These are phyloP conservation scores for Helicoverpa armigera DNA, from an alignment of 1,140 invertebrate species.

Conservation along the genomic window DNA sequence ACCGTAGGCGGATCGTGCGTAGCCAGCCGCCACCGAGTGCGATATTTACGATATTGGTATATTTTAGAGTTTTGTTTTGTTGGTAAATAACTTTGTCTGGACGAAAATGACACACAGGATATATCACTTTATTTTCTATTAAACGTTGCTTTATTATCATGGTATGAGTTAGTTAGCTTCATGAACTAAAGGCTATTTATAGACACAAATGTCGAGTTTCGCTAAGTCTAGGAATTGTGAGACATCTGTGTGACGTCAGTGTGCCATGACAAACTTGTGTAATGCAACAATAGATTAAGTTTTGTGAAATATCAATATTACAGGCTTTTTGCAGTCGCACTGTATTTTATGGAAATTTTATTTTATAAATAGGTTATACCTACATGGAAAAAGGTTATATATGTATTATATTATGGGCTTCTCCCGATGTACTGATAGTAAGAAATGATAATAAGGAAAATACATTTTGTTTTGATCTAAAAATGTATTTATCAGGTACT, in stretches of 20 bases:
- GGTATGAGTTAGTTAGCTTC: not conserved
- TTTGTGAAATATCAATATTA: conserved; percentile 3
- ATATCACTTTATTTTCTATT: conserved; percentile 16
- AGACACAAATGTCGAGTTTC: conserved; percentile 7
- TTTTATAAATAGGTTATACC: not conserved
- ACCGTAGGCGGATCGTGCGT: conserved; percentile 82
- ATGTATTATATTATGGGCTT: no score
- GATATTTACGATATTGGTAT: conserved; percentile 68
- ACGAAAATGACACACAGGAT: conserved; percentile 39
- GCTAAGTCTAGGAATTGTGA: conserved; percentile 12
- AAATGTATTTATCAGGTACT: no score
- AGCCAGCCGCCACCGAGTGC: conserved; percentile 59
- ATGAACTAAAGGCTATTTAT: not conserved
- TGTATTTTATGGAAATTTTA: not conserved
- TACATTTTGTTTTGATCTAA: no score
- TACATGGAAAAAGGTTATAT: not conserved
- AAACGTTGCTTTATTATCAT: no score
- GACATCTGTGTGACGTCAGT: conserved; percentile 18
- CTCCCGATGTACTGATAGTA: no score
- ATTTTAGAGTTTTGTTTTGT: conserved; percentile 68
- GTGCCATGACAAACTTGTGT: conserved; percentile 1
- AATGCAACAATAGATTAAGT: not conserved
- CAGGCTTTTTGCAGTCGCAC: not conserved
- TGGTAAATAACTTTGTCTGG: conserved; percentile 64
- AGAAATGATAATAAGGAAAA: no score